Evolutionary conservation across 2,797 vertebrate species (phyloP), one percentile per base, ranked within the genome.

Genomic region (Hemitrygon akajei): DNA sequence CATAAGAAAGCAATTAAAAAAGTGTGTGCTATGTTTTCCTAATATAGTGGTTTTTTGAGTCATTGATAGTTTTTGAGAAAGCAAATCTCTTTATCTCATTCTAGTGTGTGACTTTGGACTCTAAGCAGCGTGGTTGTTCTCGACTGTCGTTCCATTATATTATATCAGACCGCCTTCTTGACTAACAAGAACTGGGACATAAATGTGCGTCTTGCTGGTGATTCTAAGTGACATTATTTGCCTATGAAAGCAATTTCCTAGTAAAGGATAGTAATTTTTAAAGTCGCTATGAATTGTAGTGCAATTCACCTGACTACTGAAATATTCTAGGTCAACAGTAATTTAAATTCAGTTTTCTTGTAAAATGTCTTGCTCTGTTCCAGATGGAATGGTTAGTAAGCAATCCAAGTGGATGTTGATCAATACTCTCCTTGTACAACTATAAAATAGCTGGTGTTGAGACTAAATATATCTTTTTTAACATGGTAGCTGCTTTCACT

Each of bases 311-410:
- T 69, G n/a, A 18, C 27, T 63, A 89, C n/a, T 89, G 63, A 89
- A 25, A 89, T 7, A 69, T 34, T 69, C 63, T n/a, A n/a, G 86
- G 86, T 89, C 86, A 69, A 14, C 86, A 66, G 37, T 60, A 89
- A n/a, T 89, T 89, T 66, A 89, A 66, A 89, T 89, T 9, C 86
- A 69, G 63, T 37, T 63, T 89, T 60, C n/a, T 89, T 89, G 30
- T 37, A 89, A 47, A 89, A 37, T 66, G 63, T 69, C n/a, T 89
- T 60, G 60, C 63, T 89, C 5, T 18, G 34, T 69, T 37, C 60
- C 86, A 37, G 60, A 11, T 69, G 2, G 60, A 89, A 22, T 89
- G 69, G 22, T 89, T 69, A 7, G 34, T n/a, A 22, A 89, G 34
- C 18, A 89, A 89, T n/a, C n/a, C 86, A 37, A 69, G 86, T 69